Conservation (phyloP, 2,113 vertebrate genomes). For the Serilophus lunatus region DNA sequence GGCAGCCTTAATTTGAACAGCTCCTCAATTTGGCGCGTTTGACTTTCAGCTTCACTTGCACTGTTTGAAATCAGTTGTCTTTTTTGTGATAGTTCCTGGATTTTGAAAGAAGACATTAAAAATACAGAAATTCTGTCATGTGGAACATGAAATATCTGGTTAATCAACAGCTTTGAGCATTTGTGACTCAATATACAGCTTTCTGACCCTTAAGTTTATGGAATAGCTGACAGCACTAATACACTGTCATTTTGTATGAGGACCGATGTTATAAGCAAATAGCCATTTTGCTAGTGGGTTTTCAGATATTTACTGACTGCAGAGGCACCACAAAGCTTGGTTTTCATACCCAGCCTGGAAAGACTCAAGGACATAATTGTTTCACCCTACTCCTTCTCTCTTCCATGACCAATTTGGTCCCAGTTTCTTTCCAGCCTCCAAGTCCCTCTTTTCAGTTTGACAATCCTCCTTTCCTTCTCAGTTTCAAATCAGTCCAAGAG, state of each 20-base stretch:
- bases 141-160: not conserved
- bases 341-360: not conserved
- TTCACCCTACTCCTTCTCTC: not conserved
- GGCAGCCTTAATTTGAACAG: not conserved
- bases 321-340: not conserved
- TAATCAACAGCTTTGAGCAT: constrained; percentile 33
- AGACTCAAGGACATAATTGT: not conserved
- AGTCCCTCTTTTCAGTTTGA: not conserved
- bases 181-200: not conserved
- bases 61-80: not conserved
- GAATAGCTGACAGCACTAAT: not conserved
- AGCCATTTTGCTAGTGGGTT: not conserved
- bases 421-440: not conserved
- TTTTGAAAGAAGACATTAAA: constrained; percentile 35
- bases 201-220: not conserved
- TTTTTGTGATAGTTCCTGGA: not conserved
- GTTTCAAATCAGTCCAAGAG: not conserved
- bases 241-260: not conserved
- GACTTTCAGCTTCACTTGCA: not conserved
- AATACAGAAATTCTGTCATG: not conserved
- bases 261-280: not conserved
- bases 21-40: not conserved
- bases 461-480: not conserved
- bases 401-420: not conserved
- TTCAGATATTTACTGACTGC: not conserved